A percentile compares a stretch with the other conserved stretches of the same genome.
These are phyloP conservation scores for Hippasteria phrygiana DNA, from an alignment of 53 echinoderm and acorn worm genomes.

Conservation along the genomic window DNA sequence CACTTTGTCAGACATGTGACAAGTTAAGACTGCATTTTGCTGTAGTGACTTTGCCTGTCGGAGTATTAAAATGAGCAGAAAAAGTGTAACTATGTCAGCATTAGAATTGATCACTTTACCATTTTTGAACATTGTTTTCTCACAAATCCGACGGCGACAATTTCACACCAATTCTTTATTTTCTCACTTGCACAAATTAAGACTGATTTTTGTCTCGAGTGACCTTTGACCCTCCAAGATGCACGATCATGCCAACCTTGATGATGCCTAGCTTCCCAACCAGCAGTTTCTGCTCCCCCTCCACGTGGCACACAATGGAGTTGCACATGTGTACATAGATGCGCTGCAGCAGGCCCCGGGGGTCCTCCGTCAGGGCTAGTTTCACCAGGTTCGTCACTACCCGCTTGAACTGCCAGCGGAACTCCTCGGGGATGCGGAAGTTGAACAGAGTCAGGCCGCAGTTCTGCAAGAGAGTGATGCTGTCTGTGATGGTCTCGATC, in stretches of 20 bases:
- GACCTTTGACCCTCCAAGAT: conserved; percentile 38
- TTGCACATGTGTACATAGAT: conserved; percentile 98
- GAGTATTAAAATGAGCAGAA: too few species aligned
- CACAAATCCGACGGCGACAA: too few species aligned
- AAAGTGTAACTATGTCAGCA: too few species aligned
- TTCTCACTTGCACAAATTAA: too few species aligned
- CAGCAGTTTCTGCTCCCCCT: conserved; percentile 89
- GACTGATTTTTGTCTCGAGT: neutral
- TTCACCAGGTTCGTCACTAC: conserved; percentile 85
- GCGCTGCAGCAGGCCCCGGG: conserved; percentile 85
- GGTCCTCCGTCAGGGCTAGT: conserved; percentile 81
- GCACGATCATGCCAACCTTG: too few species aligned
- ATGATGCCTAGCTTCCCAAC: conserved; percentile 91
- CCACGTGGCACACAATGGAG: conserved; percentile 97
- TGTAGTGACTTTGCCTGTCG: too few species aligned
- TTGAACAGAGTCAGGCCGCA: conserved; percentile 95
- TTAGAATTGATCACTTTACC: too few species aligned
- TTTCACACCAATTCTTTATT: too few species aligned
- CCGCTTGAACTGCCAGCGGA: conserved; percentile 90
- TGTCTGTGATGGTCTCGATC: conserved; percentile 83
- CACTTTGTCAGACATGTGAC: too few species aligned
- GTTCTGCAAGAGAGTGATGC: conserved; percentile 90
- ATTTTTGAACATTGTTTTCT: too few species aligned
- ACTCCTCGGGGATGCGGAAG: conserved; percentile 89
- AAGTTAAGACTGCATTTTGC: too few species aligned